Base-by-base conservation (phyloP, 92 coral and sea anemone genomes). In the Nematostella vectensis region DNA sequence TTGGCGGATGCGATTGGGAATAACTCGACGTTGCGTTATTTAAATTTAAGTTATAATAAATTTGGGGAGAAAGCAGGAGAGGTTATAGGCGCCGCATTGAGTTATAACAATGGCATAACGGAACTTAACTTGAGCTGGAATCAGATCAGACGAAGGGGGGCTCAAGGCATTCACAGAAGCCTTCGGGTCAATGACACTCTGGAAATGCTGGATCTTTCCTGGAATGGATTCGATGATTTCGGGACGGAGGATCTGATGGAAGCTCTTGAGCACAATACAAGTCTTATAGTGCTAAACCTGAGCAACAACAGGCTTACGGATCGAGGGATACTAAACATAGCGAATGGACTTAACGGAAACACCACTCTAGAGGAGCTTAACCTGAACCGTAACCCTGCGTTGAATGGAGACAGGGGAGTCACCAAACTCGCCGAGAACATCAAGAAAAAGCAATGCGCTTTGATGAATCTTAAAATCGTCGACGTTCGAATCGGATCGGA, bases 71-170 rank as follows among this genome's bases (percentile, higher is more conserved):
- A 57, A 36, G 73, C 89, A 19, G 96, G 96, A 12, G 58, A 79
- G 48, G 63, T 43, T 40, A 55, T 89, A 12, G 96, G 94, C 29
- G 63, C 83, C 38, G 77, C 88, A n/a, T 65, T 85, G 36, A 71
- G 75, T 16, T 70, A 74, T 37, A 85, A 85, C 54, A 85, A 75
- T 45, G 81, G 88, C 22, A 71, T 85, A n/a, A 49, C 56, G 3
- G 94, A 79, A 54, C 67, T 85, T 0, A 61, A 85, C 31, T 42
- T 85, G 29, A 79, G 94, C 57, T 85, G 94, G 94, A 85, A 85
- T 26, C 82, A 79, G 36, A 80, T 85, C 20, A 54, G 94, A 15
- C 67, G 87, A 20, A 59, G 54, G 13, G 94, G 94, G n/a, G 80
- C 87, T 11, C 69, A 55, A 2, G 78, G 82, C 2, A 62, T 85